A percentile compares a stretch with the other conserved stretches of the same genome.
Evolutionary conservation across 2,888 invertebrate species (phyloP).

Genomic region (Heliconius sara): DNA sequence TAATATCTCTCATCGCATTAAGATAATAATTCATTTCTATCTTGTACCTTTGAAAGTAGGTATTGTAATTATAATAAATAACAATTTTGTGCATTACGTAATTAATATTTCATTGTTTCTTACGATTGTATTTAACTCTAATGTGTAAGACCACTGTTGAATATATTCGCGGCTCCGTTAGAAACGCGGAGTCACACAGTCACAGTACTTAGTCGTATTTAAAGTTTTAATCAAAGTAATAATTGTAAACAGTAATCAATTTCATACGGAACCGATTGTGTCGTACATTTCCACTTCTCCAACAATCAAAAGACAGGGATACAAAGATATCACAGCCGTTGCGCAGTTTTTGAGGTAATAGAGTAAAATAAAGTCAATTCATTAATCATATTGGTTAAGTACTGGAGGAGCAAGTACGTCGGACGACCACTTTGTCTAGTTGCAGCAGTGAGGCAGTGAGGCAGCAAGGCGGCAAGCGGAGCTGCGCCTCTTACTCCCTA

Average conservation of each 20-base stretch:
- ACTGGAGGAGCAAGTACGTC: conserved; percentile 64
- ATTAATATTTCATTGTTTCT: conserved; percentile 83
- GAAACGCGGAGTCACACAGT: conserved; percentile 73
- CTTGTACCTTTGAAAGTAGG: conserved; percentile 82
- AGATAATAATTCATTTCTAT: conserved; percentile 82
- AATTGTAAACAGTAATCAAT: conserved; percentile 63
- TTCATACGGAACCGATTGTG: conserved; percentile 67
- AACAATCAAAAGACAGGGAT: conserved; percentile 82
- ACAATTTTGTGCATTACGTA: conserved; percentile 83
- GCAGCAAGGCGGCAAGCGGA: conserved; percentile 50
- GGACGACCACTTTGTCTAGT: conserved; percentile 74
- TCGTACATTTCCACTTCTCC: conserved; percentile 76
- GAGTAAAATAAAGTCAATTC: conserved; percentile 83
- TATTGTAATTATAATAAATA: conserved; percentile 83
- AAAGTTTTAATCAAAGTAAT: conserved; percentile 78
- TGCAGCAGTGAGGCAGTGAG: conserved; percentile 59
- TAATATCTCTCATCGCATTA: conserved; percentile 81
- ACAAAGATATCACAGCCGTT: conserved; percentile 77
- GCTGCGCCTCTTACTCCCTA: conserved; percentile 57
- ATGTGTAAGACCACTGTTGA: conserved; percentile 79
- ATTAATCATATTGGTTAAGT: conserved; percentile 83
- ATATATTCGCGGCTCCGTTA: conserved; percentile 70
- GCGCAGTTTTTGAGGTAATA: conserved; percentile 82
- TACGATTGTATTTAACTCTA: conserved; percentile 82
- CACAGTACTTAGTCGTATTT: conserved; percentile 80